A percentile compares a stretch with the other conserved stretches of the same genome.
Conservation (phyloP, 2,113 vertebrate species). For the Pseudorhombus dupliciocellatus region DNA sequence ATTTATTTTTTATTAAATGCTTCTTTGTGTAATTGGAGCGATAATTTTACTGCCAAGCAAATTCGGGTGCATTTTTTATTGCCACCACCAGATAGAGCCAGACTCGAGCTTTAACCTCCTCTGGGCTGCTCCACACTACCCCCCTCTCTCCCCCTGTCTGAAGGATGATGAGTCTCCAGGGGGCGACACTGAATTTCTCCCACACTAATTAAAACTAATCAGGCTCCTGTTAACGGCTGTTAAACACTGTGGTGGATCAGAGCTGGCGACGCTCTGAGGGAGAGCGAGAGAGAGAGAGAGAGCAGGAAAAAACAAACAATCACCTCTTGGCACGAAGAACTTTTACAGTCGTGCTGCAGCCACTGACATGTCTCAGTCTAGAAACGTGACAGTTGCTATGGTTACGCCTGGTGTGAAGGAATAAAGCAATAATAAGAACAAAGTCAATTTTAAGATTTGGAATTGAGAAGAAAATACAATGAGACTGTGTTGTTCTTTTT, state of each 20-base stretch:
- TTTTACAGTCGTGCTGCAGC: too few species aligned
- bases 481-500: too few species aligned
- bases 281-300: not conserved
- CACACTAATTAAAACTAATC: conserved; percentile 56
- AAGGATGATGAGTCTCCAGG: conserved; percentile 53
- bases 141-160: not conserved
- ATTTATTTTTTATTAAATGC: not conserved
- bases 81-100: conserved; percentile 45
- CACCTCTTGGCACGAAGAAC: too few species aligned
- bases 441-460: too few species aligned
- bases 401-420: too few species aligned
- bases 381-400: too few species aligned
- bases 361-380: too few species aligned
- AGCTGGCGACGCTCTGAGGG: not conserved
- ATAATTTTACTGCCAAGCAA: not conserved
- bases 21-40: not conserved
- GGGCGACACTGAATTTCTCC: conserved; percentile 15
- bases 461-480: too few species aligned
- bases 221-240: conserved; percentile 58
- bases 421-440: too few species aligned
- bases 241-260: conserved; percentile 42
- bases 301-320: not conserved
- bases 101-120: not conserved
- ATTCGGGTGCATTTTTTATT: not conserved
- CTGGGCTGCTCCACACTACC: not conserved